These are phyloP conservation scores for Brassicogethes aeneus DNA, from an alignment of 2,888 invertebrate species.

Conservation along the genomic window DNA sequence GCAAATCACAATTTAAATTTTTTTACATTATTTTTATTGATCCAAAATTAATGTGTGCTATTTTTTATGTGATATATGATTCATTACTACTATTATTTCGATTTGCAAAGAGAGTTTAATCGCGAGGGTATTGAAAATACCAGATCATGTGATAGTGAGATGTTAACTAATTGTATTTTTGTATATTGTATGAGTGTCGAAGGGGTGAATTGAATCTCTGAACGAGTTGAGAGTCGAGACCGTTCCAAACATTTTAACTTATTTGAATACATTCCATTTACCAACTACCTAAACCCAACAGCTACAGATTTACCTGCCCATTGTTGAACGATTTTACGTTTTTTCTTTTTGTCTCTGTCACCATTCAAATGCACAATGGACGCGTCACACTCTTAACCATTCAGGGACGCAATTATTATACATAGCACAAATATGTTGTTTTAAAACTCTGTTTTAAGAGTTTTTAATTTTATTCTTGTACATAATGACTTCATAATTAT, in stretches of 20 bases:
- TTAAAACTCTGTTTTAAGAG: constrained; percentile 35
- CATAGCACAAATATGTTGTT: constrained; percentile 18
- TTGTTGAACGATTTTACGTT: neutral
- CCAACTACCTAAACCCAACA: no score
- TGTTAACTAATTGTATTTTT: constrained; percentile 34
- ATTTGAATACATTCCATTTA: constrained; percentile 25
- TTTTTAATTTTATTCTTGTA: constrained; percentile 35
- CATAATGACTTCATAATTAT: constrained; percentile 30
- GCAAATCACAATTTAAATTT: constrained; percentile 15
- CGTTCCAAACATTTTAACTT: constrained; percentile 5
- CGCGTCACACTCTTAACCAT: constrained; percentile 13
- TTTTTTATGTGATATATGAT: constrained; percentile 19
- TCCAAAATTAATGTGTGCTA: constrained; percentile 16
- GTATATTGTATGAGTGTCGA: constrained; percentile 18
- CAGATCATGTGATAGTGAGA: constrained; percentile 32
- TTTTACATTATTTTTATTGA: neutral
- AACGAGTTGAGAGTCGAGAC: constrained; percentile 14
- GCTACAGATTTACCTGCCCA: no score
- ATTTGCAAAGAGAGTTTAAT: constrained; percentile 13
- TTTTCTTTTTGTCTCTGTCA: neutral
- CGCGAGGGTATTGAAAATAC: constrained; percentile 14
- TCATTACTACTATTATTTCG: constrained; percentile 7
- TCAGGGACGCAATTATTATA: constrained; percentile 20
- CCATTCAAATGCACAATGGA: constrained; percentile 4
- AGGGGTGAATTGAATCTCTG: constrained; percentile 13